phyloP scores from a whole-genome alignment of 2,888 invertebrate species.

The Ellobium chinense region DNA sequence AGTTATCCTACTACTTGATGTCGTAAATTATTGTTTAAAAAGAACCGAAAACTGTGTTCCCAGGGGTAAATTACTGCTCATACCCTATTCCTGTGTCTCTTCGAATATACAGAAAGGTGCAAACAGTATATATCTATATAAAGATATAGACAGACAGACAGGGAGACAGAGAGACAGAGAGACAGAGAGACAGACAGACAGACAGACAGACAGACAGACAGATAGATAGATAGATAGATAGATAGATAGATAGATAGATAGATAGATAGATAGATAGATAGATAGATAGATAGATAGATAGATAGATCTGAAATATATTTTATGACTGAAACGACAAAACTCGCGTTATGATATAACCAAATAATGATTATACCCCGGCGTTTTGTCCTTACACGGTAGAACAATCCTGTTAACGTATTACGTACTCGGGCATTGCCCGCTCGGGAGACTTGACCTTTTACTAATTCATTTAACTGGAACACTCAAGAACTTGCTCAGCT shows the following conservation, averaged over 20 bases:
- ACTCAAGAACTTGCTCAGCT: no score
- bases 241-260: background rate
- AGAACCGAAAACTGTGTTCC: background rate
- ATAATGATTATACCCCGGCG: no score
- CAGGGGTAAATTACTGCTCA: background rate
- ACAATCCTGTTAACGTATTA: no score
- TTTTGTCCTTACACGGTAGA: no score
- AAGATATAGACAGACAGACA: background rate
- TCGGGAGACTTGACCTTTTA: no score
- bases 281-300: background rate
- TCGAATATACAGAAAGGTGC: background rate
- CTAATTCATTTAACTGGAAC: no score
- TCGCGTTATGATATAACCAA: no score
- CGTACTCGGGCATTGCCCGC: no score
- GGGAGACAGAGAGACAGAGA: background rate
- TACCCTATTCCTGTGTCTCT: background rate
- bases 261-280: background rate
- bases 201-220: background rate
- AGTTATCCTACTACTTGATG: no score
- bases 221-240: background rate
- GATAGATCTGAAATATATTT: no score
- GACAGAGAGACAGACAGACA: background rate
- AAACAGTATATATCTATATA: background rate
- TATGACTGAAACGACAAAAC: no score
- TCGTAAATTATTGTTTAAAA: no score